Percentiles rank a stretch among this genome's conserved stretches.
Evolutionary conservation across 2,797 vertebrate species (phyloP).

Genomic region (Cottoperca gobio): DNA sequence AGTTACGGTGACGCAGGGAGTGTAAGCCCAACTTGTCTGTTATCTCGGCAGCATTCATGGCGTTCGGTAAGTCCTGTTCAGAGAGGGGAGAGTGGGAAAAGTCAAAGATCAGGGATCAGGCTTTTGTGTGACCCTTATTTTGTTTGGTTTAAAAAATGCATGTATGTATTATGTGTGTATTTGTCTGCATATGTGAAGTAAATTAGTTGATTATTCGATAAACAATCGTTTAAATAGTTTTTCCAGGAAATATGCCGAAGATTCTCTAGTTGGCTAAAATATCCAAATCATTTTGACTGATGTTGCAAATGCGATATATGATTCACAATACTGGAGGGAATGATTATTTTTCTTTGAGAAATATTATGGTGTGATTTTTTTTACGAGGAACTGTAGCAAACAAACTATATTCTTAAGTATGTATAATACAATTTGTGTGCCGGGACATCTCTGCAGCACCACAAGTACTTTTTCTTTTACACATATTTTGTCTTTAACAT

Average conservation of each 20-base stretch:
- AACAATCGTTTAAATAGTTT: background rate
- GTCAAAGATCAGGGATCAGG: background rate
- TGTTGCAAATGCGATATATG: no score
- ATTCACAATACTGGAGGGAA: no score
- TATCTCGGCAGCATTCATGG: constrained; percentile 98
- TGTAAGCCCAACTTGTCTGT: constrained; percentile 97
- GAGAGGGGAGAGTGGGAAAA: background rate
- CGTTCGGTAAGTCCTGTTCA: constrained; percentile 94
- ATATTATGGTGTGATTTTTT: no score
- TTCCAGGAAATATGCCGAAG: background rate
- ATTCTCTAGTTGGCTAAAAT: no score
- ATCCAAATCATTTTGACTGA: no score
- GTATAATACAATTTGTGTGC: no score
- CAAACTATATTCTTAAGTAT: no score
- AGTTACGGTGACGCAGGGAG: constrained; percentile 96
- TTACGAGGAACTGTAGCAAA: no score
- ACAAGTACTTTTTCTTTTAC: no score
- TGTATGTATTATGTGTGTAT: background rate
- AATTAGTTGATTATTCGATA: background rate
- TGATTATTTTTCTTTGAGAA: no score
- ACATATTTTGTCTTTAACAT: no score
- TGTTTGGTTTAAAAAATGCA: background rate
- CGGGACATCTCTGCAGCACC: no score
- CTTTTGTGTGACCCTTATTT: background rate
- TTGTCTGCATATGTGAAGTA: background rate